Conservation (phyloP, 2,797 vertebrate species). For the Acanthurus lineatus region DNA sequence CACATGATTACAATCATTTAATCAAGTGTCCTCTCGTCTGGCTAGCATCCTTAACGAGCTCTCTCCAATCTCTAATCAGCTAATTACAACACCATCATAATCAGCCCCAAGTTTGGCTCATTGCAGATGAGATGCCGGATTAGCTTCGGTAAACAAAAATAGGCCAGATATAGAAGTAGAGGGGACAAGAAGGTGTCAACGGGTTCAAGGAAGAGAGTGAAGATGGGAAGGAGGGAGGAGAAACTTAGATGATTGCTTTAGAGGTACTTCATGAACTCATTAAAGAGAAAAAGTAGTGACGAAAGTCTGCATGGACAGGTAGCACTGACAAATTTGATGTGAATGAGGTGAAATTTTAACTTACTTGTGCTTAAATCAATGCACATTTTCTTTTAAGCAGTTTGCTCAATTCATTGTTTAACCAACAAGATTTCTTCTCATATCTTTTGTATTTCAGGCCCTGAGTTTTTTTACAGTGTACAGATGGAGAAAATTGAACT, state of each 20-base stretch:
- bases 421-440: background rate
- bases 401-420: background rate
- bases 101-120: constrained; percentile 53
- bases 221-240: background rate
- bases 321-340: too few relatives aligned
- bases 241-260: background rate
- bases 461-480: background rate
- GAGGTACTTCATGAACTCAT: constrained; percentile 3
- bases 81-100: constrained; percentile 70
- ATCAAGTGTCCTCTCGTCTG: constrained; percentile 73
- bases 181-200: constrained; percentile 1
- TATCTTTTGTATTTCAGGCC: background rate
- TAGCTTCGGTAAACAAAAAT: constrained; percentile 55
- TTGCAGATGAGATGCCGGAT: constrained; percentile 54
- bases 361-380: background rate
- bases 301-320: background rate
- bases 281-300: background rate
- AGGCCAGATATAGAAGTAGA: background rate
- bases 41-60: constrained; percentile 65
- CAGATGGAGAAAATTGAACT: background rate
- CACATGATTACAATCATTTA: constrained; percentile 64
- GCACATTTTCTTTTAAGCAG: background rate
- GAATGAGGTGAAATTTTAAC: too few relatives aligned
- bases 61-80: constrained; percentile 67
- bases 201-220: constrained; percentile 7